Evolutionary conservation across 2,888 invertebrate genomes (phyloP).

Genomic region (Melanophora roralis): DNA sequence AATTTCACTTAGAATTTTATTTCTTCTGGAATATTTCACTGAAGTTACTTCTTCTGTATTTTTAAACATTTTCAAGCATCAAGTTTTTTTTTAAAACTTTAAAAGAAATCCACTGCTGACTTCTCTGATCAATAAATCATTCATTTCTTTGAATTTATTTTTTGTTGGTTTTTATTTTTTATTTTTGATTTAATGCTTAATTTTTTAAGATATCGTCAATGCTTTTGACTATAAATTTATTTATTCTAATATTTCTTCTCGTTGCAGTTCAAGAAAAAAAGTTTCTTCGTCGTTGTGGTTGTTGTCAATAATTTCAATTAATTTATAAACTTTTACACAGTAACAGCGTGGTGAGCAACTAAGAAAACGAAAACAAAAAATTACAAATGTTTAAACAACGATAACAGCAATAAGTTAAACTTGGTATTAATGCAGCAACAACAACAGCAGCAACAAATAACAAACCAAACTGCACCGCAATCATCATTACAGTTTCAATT

Average conservation of each 20-base stretch:
- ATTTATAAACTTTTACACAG: constrained; percentile 6
- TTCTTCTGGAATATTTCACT: too few relatives aligned
- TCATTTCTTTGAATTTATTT: background rate
- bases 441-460: constrained; percentile 62
- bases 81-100: background rate
- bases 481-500: constrained; percentile 64
- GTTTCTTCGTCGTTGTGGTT: background rate
- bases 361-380: constrained; percentile 60
- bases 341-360: constrained; percentile 39
- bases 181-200: constrained; percentile 36
- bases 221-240: constrained; percentile 44
- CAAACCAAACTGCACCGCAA: constrained; percentile 61
- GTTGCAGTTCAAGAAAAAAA: constrained; percentile 37
- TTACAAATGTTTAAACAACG: constrained; percentile 52
- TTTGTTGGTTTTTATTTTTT: constrained; percentile 14
- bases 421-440: constrained; percentile 61
- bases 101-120: background rate
- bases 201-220: constrained; percentile 32
- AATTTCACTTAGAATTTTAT: too few relatives aligned
- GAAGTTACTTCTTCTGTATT: too few relatives aligned
- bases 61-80: too few relatives aligned
- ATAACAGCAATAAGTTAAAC: constrained; percentile 47
- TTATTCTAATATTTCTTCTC: constrained; percentile 22
- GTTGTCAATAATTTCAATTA: background rate
- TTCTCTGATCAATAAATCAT: constrained; percentile 21